A percentile compares a stretch with the other conserved stretches of the same genome.
phyloP scores from a whole-genome alignment of 2,888 invertebrate genomes.

The Drosophila demipolita region DNA sequence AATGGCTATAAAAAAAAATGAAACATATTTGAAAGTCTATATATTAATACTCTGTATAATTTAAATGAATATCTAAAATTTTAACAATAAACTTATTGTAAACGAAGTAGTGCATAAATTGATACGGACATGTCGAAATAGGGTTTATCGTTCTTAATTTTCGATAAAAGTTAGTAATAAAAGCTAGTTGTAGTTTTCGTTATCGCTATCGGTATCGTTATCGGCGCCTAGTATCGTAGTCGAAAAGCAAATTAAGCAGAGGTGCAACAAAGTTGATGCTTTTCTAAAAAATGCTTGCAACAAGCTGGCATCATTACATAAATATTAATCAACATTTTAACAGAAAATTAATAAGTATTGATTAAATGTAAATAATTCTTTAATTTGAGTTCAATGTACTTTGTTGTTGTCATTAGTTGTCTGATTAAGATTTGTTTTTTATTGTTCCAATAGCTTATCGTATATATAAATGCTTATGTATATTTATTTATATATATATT shows the following conservation, averaged over 20 bases:
- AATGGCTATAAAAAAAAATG: background rate
- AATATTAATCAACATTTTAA: background rate
- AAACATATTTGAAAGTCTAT: background rate
- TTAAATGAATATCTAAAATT: background rate
- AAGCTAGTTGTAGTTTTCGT: too few species aligned
- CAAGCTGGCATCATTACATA: background rate
- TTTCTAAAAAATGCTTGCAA: background rate
- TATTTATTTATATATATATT: too few species aligned
- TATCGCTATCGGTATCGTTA: too few species aligned
- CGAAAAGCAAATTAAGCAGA: background rate
- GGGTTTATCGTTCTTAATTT: too few species aligned
- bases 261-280: background rate
- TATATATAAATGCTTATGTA: too few species aligned
- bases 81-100: background rate
- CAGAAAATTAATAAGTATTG: background rate
- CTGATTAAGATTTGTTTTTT: background rate
- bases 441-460: constrained; percentile 25
- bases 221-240: too few species aligned
- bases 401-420: background rate
- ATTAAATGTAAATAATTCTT: background rate
- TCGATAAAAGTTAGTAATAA: background rate
- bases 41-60: background rate
- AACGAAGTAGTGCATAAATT: background rate
- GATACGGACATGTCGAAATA: background rate
- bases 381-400: background rate